These are phyloP conservation scores for Gallinago media DNA, from an alignment of 2,113 vertebrate genomes.

Conservation along the genomic window DNA sequence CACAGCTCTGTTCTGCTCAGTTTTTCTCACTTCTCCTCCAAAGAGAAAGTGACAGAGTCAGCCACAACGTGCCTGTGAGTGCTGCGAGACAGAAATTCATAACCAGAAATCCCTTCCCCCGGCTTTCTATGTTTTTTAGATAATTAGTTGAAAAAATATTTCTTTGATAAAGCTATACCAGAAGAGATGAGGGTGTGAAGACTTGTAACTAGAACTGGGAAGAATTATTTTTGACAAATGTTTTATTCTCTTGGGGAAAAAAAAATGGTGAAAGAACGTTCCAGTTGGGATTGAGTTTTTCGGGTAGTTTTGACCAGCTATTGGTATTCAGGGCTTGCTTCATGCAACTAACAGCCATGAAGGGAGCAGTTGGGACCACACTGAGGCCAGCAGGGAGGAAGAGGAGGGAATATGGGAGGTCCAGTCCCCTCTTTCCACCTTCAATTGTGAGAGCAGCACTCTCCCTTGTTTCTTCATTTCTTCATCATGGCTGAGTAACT, in stretches of 20 bases:
- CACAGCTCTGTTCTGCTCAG: not conserved
- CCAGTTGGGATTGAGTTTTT: not conserved
- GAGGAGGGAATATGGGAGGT: not conserved
- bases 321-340: not conserved
- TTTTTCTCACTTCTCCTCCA: not conserved
- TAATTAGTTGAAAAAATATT: not conserved
- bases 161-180: not conserved
- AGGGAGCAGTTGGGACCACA: not conserved
- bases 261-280: rapidly evolving
- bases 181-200: not conserved
- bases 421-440: not conserved
- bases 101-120: not conserved
- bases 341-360: not conserved
- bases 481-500: not conserved
- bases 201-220: not conserved
- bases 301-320: not conserved
- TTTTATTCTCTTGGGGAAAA: not conserved
- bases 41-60: not conserved
- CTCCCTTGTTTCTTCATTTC: not conserved
- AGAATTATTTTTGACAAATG: not conserved
- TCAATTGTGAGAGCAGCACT: not conserved
- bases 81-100: not conserved
- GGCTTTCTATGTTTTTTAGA: not conserved
- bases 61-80: not conserved
- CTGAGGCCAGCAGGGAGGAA: not conserved